Conservation (phyloP, 2,113 vertebrate species). For the Lonchura striata region DNA sequence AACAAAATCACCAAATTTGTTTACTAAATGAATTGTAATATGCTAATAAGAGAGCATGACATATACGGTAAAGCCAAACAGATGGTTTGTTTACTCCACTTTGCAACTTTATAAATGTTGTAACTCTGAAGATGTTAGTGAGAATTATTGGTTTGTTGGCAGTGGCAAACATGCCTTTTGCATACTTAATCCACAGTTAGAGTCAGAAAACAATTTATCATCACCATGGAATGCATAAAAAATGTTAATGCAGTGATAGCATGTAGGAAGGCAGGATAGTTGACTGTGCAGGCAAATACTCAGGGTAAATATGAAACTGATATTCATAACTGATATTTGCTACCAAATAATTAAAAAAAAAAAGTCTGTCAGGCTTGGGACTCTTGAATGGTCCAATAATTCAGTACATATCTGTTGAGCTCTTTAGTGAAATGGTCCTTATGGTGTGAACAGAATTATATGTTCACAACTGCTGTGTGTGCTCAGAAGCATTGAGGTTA, state of each 20-base stretch:
- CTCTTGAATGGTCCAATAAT: slow-evolving; percentile 35
- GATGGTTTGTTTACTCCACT: slow-evolving; percentile 84
- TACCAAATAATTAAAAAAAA: not conserved
- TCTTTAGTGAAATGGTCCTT: slow-evolving; percentile 41
- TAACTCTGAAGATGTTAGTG: slow-evolving; percentile 79
- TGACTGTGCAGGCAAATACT: not conserved
- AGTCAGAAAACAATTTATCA: slow-evolving; percentile 74
- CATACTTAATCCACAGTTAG: slow-evolving; percentile 73
- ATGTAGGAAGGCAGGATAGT: slow-evolving; percentile 44
- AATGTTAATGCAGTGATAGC: slow-evolving; percentile 54
- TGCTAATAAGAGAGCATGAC: slow-evolving; percentile 87
- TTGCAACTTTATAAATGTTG: slow-evolving; percentile 82
- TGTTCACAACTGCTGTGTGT: slow-evolving; percentile 47
- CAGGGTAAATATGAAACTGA: slow-evolving; percentile 29
- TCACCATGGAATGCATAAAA: slow-evolving; percentile 66
- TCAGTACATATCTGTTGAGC: slow-evolving; percentile 57
- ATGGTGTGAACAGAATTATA: slow-evolving; percentile 38
- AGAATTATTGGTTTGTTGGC: slow-evolving; percentile 79
- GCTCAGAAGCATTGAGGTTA: slow-evolving; percentile 52
- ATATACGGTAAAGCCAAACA: slow-evolving; percentile 85
- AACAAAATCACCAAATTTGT: slow-evolving; percentile 86
- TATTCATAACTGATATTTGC: not conserved
- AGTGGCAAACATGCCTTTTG: slow-evolving; percentile 71
- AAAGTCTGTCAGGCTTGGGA: not conserved
- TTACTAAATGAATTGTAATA: slow-evolving; percentile 92